phyloP scores from a whole-genome alignment of 2,888 invertebrate genomes.

The Pasiphila rectangulata region DNA sequence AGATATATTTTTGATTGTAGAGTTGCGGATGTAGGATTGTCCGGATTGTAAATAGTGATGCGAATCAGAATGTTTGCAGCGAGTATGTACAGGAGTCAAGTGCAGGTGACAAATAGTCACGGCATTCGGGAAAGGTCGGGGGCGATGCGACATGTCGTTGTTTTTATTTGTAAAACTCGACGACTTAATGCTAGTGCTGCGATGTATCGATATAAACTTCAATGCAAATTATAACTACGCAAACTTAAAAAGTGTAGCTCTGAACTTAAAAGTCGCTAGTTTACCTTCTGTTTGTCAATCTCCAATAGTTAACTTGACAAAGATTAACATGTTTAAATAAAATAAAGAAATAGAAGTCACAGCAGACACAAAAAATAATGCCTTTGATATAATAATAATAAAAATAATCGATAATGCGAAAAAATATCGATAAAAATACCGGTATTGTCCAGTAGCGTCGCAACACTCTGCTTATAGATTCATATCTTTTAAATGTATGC shows the following conservation, averaged over 20 bases:
- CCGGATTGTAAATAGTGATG: conserved; percentile 51
- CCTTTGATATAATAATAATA: neutral
- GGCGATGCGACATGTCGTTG: conserved; percentile 69
- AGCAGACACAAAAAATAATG: neutral
- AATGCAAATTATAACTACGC: too few species aligned
- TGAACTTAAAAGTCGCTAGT: too few species aligned
- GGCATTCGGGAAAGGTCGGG: conserved; percentile 69
- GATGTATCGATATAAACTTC: conserved; percentile 47
- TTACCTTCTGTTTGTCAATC: too few species aligned
- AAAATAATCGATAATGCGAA: conserved; percentile 30
- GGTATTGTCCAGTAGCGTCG: conserved; percentile 28
- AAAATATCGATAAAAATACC: conserved; percentile 39
- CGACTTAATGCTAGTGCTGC: conserved; percentile 73
- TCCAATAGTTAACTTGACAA: neutral
- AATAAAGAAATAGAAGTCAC: neutral
- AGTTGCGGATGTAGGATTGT: conserved; percentile 37
- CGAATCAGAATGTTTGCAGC: conserved; percentile 72
- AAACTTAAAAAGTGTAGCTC: too few species aligned
- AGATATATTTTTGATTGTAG: conserved; percentile 30
- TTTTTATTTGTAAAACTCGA: conserved; percentile 71
- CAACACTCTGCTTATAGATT: conserved; percentile 73
- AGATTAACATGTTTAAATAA: neutral
- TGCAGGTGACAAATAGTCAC: conserved; percentile 79
- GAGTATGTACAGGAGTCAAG: conserved; percentile 75
- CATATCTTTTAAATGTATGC: conserved; percentile 80